Evolutionary conservation across 2,888 invertebrate species (phyloP).

Genomic region (Ichneumon xanthorius): DNA sequence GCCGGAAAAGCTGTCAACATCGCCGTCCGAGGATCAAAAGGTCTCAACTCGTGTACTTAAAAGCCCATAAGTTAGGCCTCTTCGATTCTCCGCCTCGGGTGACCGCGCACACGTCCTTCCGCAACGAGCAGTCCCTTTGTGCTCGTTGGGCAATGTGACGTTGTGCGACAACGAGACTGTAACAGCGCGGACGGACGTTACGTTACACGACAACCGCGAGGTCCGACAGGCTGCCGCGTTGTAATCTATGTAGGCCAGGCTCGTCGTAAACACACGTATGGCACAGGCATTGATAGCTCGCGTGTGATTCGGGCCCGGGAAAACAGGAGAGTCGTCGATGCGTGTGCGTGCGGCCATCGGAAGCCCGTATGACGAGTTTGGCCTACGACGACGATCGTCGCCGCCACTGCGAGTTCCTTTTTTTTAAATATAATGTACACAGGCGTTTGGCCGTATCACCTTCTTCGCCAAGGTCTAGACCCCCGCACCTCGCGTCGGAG

Average conservation of each 20-base stretch:
- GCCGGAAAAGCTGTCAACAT: background rate
- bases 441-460: slow-evolving; percentile 75
- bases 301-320: slow-evolving; percentile 45
- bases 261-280: slow-evolving; percentile 25
- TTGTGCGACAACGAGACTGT: background rate
- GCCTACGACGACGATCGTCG: slow-evolving; percentile 67
- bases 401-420: slow-evolving; percentile 27
- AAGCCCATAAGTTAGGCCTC: background rate
- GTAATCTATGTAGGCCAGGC: slow-evolving; percentile 80
- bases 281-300: slow-evolving; percentile 52
- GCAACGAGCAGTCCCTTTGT: background rate
- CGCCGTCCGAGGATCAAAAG: background rate
- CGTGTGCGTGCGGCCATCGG: slow-evolving; percentile 75
- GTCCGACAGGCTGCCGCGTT: slow-evolving; percentile 67
- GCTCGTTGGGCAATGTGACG: background rate
- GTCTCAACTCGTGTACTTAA: background rate
- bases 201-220: slow-evolving; percentile 47
- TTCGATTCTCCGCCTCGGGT: too few species aligned
- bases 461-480: slow-evolving; percentile 79
- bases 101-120: background rate
- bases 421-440: background rate
- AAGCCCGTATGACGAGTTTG: slow-evolving; percentile 79
- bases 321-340: slow-evolving; percentile 9
- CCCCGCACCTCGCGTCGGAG: slow-evolving; percentile 71
- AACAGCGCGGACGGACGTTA: slow-evolving; percentile 31